Evolutionary conservation across 2,797 vertebrate genomes (phyloP).

Genomic region (Manis javanica): DNA sequence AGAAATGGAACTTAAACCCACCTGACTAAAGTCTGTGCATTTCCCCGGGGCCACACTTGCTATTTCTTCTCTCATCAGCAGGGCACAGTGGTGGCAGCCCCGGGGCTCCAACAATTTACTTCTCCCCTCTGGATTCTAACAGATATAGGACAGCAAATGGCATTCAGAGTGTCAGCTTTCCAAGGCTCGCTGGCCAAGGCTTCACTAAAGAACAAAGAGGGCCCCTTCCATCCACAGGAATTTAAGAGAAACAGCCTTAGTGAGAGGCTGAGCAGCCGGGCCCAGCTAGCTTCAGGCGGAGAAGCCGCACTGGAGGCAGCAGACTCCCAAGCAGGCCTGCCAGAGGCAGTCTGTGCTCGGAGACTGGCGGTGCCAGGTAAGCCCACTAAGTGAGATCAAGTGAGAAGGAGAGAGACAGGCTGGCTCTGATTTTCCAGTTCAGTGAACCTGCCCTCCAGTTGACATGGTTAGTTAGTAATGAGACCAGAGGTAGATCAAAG

Average conservation of each 20-base stretch:
- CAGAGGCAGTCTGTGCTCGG: not conserved
- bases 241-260: not conserved
- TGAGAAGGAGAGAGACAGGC: not conserved
- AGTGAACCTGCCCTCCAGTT: not conserved
- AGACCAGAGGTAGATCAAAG: not conserved
- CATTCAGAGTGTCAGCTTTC: not conserved
- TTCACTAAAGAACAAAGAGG: not conserved
- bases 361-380: not conserved
- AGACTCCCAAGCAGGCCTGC: accelerated
- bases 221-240: not conserved
- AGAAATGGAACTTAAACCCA: not conserved
- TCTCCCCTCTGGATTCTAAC: not conserved
- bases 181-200: not conserved
- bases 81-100: not conserved
- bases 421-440: not conserved
- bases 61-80: not conserved
- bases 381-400: not conserved
- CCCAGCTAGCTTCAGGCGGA: not conserved
- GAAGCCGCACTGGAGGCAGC: not conserved
- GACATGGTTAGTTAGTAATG: not conserved
- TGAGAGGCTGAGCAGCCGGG: not conserved
- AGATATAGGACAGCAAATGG: not conserved
- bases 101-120: not conserved
- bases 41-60: not conserved
- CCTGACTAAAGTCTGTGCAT: not conserved